phyloP scores from a whole-genome alignment of 2,113 vertebrate genomes.

The Barbus barbus region DNA sequence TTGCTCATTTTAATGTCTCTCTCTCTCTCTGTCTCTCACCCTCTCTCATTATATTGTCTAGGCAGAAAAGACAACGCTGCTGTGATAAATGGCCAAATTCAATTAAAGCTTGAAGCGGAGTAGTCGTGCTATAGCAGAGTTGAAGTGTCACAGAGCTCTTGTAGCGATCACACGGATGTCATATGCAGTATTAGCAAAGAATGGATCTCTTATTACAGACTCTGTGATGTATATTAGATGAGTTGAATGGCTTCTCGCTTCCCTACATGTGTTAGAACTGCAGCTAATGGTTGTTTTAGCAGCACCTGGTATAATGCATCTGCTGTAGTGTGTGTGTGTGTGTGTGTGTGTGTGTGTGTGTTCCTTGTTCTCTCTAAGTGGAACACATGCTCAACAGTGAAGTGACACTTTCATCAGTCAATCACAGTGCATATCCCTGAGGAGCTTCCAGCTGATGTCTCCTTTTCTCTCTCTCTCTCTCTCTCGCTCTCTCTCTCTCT shows the following conservation, averaged over 20 bases:
- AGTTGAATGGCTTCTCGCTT: conserved; percentile 1
- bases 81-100: conserved; percentile 32
- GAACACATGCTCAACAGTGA: conserved; percentile 34
- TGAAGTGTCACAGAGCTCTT: conserved; percentile 24
- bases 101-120: conserved; percentile 24
- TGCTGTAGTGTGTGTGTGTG: not conserved
- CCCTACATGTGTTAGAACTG: conserved; percentile 3
- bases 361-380: conserved; percentile 53
- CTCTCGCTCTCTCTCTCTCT: not conserved
- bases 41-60: conserved; percentile 19
- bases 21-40: conserved; percentile 23
- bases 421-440: conserved; percentile 23
- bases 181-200: conserved; percentile 16
- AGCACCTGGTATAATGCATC: conserved; percentile 25
- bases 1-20: conserved; percentile 32
- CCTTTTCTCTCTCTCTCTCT: not conserved
- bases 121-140: not conserved
- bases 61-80: conserved; percentile 25
- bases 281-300: conserved; percentile 2
- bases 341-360: not conserved
- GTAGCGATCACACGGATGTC: conserved; percentile 26
- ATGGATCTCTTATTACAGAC: conserved; percentile 24
- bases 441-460: not conserved
- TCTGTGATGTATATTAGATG: conserved; percentile 43
- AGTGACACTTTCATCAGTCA: conserved; percentile 57